These are phyloP conservation scores for Scomberomorus guttatus DNA, from an alignment of 2,797 vertebrate species.

Conservation along the genomic window DNA sequence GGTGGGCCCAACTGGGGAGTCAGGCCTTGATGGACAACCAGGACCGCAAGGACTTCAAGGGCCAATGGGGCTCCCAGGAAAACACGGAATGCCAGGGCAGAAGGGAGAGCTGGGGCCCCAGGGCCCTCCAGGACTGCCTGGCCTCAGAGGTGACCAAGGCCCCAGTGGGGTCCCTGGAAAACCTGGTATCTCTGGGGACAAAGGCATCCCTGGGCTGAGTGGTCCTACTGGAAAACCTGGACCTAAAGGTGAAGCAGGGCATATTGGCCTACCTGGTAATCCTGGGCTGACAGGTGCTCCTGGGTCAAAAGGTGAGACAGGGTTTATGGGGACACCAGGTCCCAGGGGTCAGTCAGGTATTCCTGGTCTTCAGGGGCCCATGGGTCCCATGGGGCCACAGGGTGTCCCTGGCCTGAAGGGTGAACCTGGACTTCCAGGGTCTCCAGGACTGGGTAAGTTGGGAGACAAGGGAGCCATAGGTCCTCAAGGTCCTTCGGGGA, in stretches of 20 bases:
- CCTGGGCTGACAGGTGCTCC: constrained; percentile 88
- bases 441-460: constrained; percentile 88
- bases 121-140: constrained; percentile 92
- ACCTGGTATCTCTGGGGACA: constrained; percentile 93
- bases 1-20: constrained; percentile 89
- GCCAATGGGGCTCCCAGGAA: constrained; percentile 95
- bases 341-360: constrained; percentile 95
- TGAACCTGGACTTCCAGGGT: constrained; percentile 90
- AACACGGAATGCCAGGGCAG: constrained; percentile 90
- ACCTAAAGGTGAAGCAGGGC: constrained; percentile 93
- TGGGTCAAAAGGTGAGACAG: constrained; percentile 92
- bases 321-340: constrained; percentile 92
- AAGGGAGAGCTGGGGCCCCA: constrained; percentile 93
- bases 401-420: constrained; percentile 94
- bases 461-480: constrained; percentile 91
- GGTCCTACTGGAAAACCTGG: constrained; percentile 92
- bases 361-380: constrained; percentile 94
- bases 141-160: constrained; percentile 94
- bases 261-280: constrained; percentile 92
- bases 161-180: constrained; percentile 90
- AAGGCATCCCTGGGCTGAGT: constrained; percentile 90
- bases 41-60: constrained; percentile 92
- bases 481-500: constrained; percentile 92
- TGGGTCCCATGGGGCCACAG: constrained; percentile 96
- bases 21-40: constrained; percentile 89